These are phyloP conservation scores for Naja naja DNA, from an alignment of 2,113 vertebrate species.

Conservation along the genomic window DNA sequence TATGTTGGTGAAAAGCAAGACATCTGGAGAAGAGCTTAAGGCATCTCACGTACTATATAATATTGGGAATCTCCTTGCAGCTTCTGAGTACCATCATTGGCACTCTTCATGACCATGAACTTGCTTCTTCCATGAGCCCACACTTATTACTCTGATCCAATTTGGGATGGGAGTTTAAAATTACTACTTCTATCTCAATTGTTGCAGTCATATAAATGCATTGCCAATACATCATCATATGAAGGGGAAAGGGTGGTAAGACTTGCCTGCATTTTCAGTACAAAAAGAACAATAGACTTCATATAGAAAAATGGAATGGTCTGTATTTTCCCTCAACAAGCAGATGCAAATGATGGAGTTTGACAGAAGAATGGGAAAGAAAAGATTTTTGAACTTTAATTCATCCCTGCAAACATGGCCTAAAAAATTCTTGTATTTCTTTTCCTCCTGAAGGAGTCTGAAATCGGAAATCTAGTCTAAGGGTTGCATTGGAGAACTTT, in stretches of 20 bases:
- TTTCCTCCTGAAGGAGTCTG: neutral
- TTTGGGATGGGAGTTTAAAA: neutral
- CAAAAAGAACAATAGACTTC: neutral
- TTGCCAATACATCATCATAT: neutral
- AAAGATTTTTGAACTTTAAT: neutral
- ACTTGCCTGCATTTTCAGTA: neutral
- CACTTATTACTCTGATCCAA: neutral
- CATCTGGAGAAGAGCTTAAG: neutral
- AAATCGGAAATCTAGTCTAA: neutral
- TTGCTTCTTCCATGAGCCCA: neutral
- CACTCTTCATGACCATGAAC: neutral
- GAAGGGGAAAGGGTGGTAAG: neutral
- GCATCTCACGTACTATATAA: neutral
- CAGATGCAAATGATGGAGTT: neutral
- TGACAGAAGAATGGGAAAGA: neutral
- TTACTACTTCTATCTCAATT: neutral
- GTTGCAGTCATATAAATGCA: neutral
- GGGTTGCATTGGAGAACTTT: neutral
- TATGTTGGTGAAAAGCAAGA: neutral
- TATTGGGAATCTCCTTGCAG: neutral
- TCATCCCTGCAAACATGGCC: neutral
- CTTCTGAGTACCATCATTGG: neutral
- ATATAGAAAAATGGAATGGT: neutral
- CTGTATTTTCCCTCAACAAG: neutral
- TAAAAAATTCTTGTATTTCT: neutral